Conservation (phyloP, 2,888 invertebrate genomes). For the Hypena proboscidalis region DNA sequence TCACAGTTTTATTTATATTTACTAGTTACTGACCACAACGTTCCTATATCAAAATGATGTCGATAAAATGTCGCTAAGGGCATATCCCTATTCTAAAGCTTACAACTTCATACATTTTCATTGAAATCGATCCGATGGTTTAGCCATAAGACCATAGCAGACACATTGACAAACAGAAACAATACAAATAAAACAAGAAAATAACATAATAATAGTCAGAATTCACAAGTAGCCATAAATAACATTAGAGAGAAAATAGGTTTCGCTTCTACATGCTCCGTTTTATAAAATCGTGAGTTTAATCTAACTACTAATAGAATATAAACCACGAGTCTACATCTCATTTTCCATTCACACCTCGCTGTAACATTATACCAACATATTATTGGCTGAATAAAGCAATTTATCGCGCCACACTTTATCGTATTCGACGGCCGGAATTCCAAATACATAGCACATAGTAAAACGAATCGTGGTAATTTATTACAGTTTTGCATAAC, state of each 20-base stretch:
- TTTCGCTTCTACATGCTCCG: not conserved
- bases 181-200: no score
- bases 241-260: not conserved
- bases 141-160: no score
- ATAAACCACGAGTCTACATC: constrained; percentile 52
- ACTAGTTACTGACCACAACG: no score
- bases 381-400: constrained; percentile 61
- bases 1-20: not conserved
- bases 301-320: not conserved
- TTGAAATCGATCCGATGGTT: no score
- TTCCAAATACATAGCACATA: constrained; percentile 52
- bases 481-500: constrained; percentile 70
- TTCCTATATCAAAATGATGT: no score
- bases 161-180: no score
- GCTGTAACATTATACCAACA: constrained; percentile 51
- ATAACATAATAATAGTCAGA: no score
- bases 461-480: constrained; percentile 60
- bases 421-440: constrained; percentile 47
- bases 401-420: constrained; percentile 63
- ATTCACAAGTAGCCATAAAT: no score
- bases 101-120: no score
- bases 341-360: constrained; percentile 60
- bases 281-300: constrained; percentile 4
- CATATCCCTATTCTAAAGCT: no score
- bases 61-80: no score